These are phyloP conservation scores for Oenanthe melanoleuca DNA, from an alignment of 2,113 vertebrate genomes.

Conservation along the genomic window DNA sequence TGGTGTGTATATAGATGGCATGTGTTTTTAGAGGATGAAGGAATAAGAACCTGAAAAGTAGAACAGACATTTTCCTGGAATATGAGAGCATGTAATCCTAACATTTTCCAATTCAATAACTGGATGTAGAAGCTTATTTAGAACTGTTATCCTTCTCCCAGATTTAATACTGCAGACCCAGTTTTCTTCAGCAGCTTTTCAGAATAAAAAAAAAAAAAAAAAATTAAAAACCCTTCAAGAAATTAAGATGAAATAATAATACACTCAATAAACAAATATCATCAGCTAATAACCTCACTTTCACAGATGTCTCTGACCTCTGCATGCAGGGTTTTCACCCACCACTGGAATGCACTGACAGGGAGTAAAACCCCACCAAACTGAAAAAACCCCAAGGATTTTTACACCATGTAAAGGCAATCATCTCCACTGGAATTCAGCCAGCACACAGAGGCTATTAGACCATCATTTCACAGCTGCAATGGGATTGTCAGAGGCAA, in stretches of 20 bases:
- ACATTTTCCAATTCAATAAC: background rate
- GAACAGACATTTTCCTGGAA: background rate
- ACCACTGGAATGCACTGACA: background rate
- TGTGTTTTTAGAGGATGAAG: background rate
- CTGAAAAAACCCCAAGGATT: constrained; percentile 1
- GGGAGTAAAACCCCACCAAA: background rate
- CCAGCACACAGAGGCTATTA: background rate
- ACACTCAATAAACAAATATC: background rate
- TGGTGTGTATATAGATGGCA: background rate
- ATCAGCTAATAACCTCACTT: background rate
- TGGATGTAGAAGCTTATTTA: background rate
- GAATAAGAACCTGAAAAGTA: background rate
- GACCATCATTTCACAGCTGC: background rate
- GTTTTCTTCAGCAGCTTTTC: background rate
- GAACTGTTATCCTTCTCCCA: background rate
- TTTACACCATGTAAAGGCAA: background rate
- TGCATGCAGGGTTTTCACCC: background rate
- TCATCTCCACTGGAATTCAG: background rate
- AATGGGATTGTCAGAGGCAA: background rate
- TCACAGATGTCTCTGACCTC: background rate
- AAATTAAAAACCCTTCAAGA: background rate
- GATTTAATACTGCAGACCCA: background rate
- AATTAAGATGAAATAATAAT: background rate
- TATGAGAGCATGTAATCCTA: background rate
- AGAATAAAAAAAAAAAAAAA: background rate